Percentiles rank a stretch among this genome's conserved stretches.
Conservation (phyloP, 2,113 vertebrate genomes). For the Tragelaphus scriptus region DNA sequence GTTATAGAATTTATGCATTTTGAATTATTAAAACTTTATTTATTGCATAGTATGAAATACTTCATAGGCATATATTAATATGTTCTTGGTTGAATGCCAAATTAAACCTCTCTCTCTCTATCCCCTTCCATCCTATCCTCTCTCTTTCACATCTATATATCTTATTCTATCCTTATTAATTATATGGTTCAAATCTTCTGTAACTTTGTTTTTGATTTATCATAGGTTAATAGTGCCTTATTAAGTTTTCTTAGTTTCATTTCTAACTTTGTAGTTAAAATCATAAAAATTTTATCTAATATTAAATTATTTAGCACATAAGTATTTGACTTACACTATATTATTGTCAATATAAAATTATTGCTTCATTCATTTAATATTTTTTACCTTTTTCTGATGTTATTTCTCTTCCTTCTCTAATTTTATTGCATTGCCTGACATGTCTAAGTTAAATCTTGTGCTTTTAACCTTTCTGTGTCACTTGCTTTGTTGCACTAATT, state of each 20-base stretch:
- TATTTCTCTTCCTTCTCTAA: neutral
- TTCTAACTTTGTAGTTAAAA: neutral
- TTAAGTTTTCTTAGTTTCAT: neutral
- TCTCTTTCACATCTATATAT: neutral
- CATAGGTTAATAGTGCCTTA: neutral
- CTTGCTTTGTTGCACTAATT: neutral
- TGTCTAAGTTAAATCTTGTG: neutral
- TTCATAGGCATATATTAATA: neutral
- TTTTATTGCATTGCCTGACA: neutral
- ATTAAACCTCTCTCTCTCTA: neutral
- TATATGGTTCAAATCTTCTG: neutral
- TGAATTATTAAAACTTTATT: neutral
- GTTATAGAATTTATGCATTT: neutral
- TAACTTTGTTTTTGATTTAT: neutral
- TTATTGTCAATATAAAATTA: neutral
- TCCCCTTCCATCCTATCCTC: neutral
- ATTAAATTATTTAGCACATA: neutral
- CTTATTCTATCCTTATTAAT: neutral
- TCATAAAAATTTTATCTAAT: neutral
- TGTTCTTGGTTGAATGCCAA: neutral
- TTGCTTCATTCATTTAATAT: neutral
- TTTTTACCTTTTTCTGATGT: neutral
- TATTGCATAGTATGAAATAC: neutral
- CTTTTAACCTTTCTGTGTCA: constrained; percentile 16
- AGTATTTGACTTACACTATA: neutral